phyloP scores from a whole-genome alignment of 2,797 vertebrate genomes.

The Peromyscus aztecus region DNA sequence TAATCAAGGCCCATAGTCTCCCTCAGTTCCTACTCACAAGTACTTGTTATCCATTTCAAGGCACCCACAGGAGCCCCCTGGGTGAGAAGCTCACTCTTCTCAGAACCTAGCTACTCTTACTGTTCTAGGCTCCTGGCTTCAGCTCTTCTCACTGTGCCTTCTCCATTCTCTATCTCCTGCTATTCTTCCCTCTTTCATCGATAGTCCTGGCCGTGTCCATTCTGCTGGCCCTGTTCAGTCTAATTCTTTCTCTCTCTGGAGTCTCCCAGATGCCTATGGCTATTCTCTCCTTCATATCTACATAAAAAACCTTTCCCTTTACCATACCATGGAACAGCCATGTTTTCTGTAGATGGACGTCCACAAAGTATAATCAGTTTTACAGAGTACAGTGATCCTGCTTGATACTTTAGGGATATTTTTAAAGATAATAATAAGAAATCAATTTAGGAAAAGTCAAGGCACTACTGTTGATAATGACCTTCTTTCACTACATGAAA shows the following conservation, averaged over 20 bases:
- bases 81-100: no score
- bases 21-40: background rate
- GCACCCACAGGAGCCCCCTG: no score
- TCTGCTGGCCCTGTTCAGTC: background rate
- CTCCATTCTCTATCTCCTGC: background rate
- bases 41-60: no score
- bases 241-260: background rate
- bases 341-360: background rate
- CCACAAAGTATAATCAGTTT: conserved; percentile 7
- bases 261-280: background rate
- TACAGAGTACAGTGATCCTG: background rate
- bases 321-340: no score
- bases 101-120: no score
- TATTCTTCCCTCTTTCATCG: background rate
- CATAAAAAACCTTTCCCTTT: no score
- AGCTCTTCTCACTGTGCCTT: background rate
- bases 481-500: background rate
- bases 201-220: background rate
- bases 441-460: background rate
- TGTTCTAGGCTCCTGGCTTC: background rate
- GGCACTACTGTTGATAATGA: background rate
- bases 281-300: background rate
- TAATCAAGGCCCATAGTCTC: no score
- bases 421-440: conserved; percentile 27
- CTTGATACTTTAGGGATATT: background rate